Base-by-base conservation (phyloP, 2,797 vertebrate species). In the Tachyglossus aculeatus region DNA sequence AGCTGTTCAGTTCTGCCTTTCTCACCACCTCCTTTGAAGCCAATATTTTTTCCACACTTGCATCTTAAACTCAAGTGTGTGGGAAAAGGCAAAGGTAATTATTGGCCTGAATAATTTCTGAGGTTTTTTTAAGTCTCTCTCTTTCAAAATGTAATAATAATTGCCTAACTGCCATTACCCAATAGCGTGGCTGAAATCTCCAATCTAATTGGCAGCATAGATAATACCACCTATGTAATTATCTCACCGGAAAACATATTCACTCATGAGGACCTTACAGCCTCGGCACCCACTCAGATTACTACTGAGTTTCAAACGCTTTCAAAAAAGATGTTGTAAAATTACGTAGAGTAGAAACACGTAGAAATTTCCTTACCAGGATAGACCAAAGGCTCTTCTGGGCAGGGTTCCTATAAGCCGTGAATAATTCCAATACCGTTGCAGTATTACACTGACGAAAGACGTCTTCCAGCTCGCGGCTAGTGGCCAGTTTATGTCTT, bases 151-250 rank as follows among this genome's bases (percentile, higher is more conserved):
- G 39, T 51, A 63, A 58, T 63, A 62, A 22, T 29, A 68, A 52
- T 85, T 83, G 71, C 85, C 52, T 78, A 78, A 85, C 58, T 56
- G 22, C 65, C 56, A 61, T 85, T 83, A 67, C 78, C 38, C 80
- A 83, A 85, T 74, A 63, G 38, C 60, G 54, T 78, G 80, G 71
- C 75, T 62, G 76, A 76, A 78, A 21, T 47, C 59, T 51, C 11
- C 31, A 39, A n/a, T 68, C 43, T 71, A 14, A 55, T 27, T n/a
- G 73, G 66, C 56, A 68, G 71, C 76, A 73, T 31, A 66, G 76
- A 50, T 56, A 39, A 55, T 60, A 22, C 56, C 36, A 22, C 71
- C 59, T 59, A 57, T 40, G 57, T 66, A 53, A 66, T 68, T 38
- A 55, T 32, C 68, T 59, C 44, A 32, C 39, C 40, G 27, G 21